Conservation (phyloP, 2,797 vertebrate genomes). For the Thunnus albacares region DNA sequence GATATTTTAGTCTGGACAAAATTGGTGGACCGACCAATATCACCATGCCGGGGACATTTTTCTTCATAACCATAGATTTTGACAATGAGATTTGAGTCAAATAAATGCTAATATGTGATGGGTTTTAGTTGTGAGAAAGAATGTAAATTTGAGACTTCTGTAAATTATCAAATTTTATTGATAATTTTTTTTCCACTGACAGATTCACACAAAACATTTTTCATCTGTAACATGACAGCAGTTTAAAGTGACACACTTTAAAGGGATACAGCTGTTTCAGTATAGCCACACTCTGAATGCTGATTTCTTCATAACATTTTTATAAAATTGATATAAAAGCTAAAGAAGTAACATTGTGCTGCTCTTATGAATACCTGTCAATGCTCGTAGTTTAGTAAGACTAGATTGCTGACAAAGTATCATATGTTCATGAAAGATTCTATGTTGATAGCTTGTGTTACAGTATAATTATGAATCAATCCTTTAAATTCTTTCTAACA, state of each 20-base stretch:
- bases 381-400: background rate
- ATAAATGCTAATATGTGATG: background rate
- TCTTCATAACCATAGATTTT: no score
- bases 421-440: background rate
- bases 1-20: background rate
- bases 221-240: slow-evolving; percentile 3
- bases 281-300: slow-evolving; percentile 1
- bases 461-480: background rate
- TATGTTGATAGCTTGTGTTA: background rate
- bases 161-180: slow-evolving; percentile 37
- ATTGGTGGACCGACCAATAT: background rate
- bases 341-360: slow-evolving; percentile 1
- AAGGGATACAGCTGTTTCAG: background rate
- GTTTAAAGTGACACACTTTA: slow-evolving; percentile 10
- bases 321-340: slow-evolving; percentile 19
- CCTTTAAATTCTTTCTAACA: background rate
- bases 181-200: background rate
- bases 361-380: slow-evolving; percentile 1
- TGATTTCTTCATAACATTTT: background rate
- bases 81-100: background rate
- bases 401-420: background rate
- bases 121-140: background rate
- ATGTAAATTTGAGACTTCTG: background rate
- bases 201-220: slow-evolving; percentile 10
- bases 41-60: no score